phyloP scores from a whole-genome alignment of 2,113 vertebrate species.

The Hiodon alosoides region DNA sequence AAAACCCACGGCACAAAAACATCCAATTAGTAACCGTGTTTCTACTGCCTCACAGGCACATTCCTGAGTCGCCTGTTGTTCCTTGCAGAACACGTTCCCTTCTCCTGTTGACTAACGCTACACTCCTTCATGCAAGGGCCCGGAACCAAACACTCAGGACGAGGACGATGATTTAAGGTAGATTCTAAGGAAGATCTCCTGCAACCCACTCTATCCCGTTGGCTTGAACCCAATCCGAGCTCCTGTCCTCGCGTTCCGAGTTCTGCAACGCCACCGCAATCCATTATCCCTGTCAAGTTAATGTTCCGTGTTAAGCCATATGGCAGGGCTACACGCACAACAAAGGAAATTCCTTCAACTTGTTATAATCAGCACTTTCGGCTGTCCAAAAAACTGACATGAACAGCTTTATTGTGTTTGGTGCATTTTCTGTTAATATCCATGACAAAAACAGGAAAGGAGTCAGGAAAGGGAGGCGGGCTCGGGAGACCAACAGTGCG shows the following conservation, averaged over 20 bases:
- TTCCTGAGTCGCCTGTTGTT: conserved; percentile 54
- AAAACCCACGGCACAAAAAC: conserved; percentile 61
- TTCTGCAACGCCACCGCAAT: conserved; percentile 62
- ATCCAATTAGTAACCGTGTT: conserved; percentile 61
- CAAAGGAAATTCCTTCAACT: conserved; percentile 84
- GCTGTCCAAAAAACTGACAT: conserved; percentile 75
- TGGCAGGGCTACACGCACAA: conserved; percentile 76
- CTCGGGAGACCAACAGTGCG: conserved; percentile 38
- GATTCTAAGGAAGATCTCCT: conserved; percentile 74
- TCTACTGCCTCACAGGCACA: conserved; percentile 42
- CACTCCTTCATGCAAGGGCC: conserved; percentile 35
- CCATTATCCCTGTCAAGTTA: conserved; percentile 87
- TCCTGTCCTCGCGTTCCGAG: conserved; percentile 31
- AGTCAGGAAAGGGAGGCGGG: conserved; percentile 56
- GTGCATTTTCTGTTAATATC: conserved; percentile 72
- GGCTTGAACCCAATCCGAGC: conserved; percentile 18
- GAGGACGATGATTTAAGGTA: conserved; percentile 65
- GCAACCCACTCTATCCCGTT: conserved; percentile 46
- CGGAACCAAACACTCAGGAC: conserved; percentile 52
- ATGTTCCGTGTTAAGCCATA: conserved; percentile 88
- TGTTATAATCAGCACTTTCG: conserved; percentile 84
- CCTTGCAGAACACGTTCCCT: conserved; percentile 46
- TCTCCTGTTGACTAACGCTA: not conserved
- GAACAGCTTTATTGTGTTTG: conserved; percentile 82
- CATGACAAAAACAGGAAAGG: conserved; percentile 74